Conservation (phyloP, 2,888 invertebrate species). For the Zelleria hepariella region DNA sequence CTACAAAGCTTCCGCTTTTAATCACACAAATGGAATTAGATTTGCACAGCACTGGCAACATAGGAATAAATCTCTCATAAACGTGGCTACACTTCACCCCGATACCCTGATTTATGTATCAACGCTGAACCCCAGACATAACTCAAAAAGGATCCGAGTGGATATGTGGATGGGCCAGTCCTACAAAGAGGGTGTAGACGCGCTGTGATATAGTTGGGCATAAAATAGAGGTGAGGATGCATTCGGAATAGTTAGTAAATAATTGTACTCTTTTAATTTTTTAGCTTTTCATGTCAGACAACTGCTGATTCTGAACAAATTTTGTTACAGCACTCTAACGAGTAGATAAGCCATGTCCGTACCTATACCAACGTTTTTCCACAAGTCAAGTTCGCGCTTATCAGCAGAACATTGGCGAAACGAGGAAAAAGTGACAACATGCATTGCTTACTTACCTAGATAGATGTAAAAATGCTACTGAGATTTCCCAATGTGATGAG, state of each 20-base stretch:
- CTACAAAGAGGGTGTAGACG: neutral
- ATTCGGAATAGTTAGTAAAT: too few species aligned
- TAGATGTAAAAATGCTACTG: neutral
- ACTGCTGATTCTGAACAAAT: too few species aligned
- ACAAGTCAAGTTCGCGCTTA: too few species aligned
- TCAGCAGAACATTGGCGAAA: too few species aligned
- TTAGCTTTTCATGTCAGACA: too few species aligned
- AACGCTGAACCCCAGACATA: slow-evolving; percentile 22
- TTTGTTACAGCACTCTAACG: too few species aligned
- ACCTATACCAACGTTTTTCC: too few species aligned
- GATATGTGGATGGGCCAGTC: neutral
- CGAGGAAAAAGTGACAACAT: too few species aligned
- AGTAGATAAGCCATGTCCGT: too few species aligned
- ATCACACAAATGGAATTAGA: slow-evolving; percentile 5
- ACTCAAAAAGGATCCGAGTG: slow-evolving; percentile 2
- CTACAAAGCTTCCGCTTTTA: slow-evolving; percentile 14
- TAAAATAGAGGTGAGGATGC: too few species aligned
- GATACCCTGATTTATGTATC: slow-evolving; percentile 46
- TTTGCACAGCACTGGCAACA: slow-evolving; percentile 14
- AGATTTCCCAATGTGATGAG: neutral
- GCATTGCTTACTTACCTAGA: neutral
- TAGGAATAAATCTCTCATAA: slow-evolving; percentile 25
- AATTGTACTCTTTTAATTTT: too few species aligned
- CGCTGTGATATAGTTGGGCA: neutral
- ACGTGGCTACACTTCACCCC: slow-evolving; percentile 25